These are phyloP conservation scores for Blennius ocellaris DNA, from an alignment of 2,113 vertebrate species.

Conservation along the genomic window DNA sequence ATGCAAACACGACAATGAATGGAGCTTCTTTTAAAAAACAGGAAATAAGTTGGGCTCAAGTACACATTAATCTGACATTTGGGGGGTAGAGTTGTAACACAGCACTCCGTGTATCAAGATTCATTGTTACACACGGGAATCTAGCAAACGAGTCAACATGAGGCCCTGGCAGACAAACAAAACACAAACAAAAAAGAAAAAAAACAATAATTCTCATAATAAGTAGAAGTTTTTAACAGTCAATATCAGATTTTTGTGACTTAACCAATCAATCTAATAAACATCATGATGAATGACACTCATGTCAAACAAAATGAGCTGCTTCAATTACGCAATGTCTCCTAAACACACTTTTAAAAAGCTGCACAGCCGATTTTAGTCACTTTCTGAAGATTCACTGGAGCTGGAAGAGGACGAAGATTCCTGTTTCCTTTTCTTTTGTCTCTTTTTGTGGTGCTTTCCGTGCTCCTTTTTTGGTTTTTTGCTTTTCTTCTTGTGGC, in stretches of 20 bases:
- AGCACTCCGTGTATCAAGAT: no score
- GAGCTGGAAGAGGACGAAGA: slow-evolving; percentile 85
- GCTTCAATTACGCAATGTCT: neutral
- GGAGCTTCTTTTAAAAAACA: no score
- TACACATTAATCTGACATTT: neutral
- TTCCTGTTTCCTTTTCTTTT: slow-evolving; percentile 83
- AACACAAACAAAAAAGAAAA: neutral
- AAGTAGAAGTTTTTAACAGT: neutral
- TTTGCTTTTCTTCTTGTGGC: slow-evolving; percentile 92
- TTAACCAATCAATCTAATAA: neutral
- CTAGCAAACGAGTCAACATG: no score
- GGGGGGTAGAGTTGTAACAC: no score
- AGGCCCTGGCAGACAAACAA: no score
- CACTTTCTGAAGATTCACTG: slow-evolving; percentile 85
- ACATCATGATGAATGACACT: neutral
- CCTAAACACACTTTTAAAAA: neutral
- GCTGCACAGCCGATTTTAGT: slow-evolving; percentile 69
- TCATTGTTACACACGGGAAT: no score
- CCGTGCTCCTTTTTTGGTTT: slow-evolving; percentile 86
- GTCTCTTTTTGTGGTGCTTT: slow-evolving; percentile 90
- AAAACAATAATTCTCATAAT: neutral
- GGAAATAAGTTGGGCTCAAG: neutral
- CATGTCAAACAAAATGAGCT: neutral
- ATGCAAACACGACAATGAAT: no score
- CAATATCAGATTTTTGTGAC: neutral